Base-by-base conservation (phyloP, 2,797 vertebrate genomes). In the Cryptoblepharus egeriae region DNA sequence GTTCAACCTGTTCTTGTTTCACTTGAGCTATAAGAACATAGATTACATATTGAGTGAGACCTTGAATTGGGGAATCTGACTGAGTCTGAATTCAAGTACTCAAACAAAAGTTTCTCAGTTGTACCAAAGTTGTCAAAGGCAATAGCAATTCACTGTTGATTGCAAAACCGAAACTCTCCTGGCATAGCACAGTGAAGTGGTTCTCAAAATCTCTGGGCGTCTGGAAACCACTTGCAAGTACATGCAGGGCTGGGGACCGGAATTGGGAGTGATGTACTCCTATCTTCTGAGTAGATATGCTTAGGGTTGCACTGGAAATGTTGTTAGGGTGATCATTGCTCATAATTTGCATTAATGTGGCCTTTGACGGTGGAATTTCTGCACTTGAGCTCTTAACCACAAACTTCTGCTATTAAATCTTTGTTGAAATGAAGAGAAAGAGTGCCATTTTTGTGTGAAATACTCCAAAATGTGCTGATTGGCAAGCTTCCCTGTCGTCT, bases 251-350 rank as follows among this genome's bases (percentile, higher is more conserved):
- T n/a, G n/a, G n/a, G n/a, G n/a, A n/a, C n/a, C n/a, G n/a, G n/a
- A n/a, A n/a, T n/a, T n/a, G n/a, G n/a, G n/a, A n/a, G n/a, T n/a
- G n/a, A n/a, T n/a, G n/a, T n/a, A n/a, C n/a, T n/a, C n/a, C n/a
- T n/a, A n/a, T n/a, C n/a, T n/a, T n/a, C n/a, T n/a, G n/a, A n/a
- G n/a, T n/a, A n/a, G n/a, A n/a, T n/a, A n/a, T n/a, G n/a, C n/a
- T n/a, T n/a, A n/a, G n/a, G n/a, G n/a, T n/a, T n/a, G n/a, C n/a
- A n/a, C n/a, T n/a, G 78, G 82, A 85, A 45, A 64, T 85, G 85
- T 78, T 84, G 89, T 89, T 83, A 82, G 85, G 88, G 89, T 88
- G 82, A 84, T 87, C 80, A 86, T 92, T 93, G 88, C 88, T 91
- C 88, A 89, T 28, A 87, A 85, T 89, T 92, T 90, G 77, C 55